A percentile compares a stretch with the other conserved stretches of the same genome.
Conservation (phyloP, 2,888 invertebrate species). For the Lathronympha strigana region DNA sequence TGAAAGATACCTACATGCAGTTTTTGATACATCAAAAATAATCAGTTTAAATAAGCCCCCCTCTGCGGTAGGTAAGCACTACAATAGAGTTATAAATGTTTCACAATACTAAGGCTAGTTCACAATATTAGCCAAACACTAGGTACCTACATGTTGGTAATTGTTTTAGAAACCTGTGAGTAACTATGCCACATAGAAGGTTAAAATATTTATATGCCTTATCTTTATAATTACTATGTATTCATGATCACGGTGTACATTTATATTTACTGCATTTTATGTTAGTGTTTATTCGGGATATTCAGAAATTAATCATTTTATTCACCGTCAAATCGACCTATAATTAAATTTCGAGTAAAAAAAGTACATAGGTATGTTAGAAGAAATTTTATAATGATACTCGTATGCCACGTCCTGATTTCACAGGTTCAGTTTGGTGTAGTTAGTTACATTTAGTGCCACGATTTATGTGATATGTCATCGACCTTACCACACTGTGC, state of each 20-base stretch:
- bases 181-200: not conserved
- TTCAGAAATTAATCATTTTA: not conserved
- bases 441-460: too few species aligned
- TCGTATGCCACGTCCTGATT: not conserved
- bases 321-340: not conserved
- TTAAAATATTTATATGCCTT: not conserved
- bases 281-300: too few species aligned
- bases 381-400: not conserved
- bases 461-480: not conserved
- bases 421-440: not conserved
- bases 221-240: constrained; percentile 11
- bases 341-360: not conserved
- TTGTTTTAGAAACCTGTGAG: constrained; percentile 1
- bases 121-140: not conserved
- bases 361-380: not conserved
- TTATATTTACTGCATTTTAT: not conserved
- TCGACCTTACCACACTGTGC: not conserved
- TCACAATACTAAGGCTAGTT: not conserved
- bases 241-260: not conserved
- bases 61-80: too few species aligned
- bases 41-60: too few species aligned
- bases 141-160: not conserved
- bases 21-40: too few species aligned
- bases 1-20: too few species aligned
- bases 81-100: too few species aligned